Percentiles rank a stretch among this genome's conserved stretches.
phyloP scores from a whole-genome alignment of 2,113 vertebrate species.

The Dasypus novemcinctus region DNA sequence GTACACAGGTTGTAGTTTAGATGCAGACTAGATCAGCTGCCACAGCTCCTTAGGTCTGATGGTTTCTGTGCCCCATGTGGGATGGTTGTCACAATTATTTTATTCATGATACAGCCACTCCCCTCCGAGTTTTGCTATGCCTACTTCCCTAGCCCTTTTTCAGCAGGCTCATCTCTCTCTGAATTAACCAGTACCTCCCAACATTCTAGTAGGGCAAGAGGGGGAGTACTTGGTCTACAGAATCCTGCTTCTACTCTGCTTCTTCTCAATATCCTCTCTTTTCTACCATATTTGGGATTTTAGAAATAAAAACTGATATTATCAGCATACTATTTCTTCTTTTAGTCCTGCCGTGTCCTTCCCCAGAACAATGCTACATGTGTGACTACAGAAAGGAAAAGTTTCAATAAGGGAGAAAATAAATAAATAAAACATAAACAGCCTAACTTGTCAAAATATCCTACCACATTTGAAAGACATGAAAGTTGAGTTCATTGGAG shows the following conservation, averaged over 20 bases:
- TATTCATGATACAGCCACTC: not conserved
- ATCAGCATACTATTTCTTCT: not conserved
- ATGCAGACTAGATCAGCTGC: not conserved
- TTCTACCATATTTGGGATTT: not conserved
- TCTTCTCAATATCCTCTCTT: not conserved
- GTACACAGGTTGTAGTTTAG: too few species aligned
- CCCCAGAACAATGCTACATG: not conserved
- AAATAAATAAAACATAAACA: not conserved
- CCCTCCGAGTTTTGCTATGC: not conserved
- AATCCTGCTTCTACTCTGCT: not conserved
- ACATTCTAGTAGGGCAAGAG: not conserved
- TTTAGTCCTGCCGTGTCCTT: not conserved
- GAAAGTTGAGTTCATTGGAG: slow-evolving; percentile 41
- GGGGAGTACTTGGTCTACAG: not conserved
- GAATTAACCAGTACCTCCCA: not conserved
- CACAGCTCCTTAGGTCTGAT: not conserved
- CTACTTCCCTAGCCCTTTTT: not conserved
- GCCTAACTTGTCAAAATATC: slow-evolving; percentile 46
- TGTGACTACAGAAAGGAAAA: slow-evolving; percentile 19
- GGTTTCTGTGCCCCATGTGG: not conserved
- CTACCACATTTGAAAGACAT: not conserved
- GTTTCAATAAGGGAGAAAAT: not conserved
- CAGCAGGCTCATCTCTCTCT: not conserved
- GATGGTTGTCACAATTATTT: not conserved
- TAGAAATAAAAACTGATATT: slow-evolving; percentile 17